Percentiles rank a stretch among this genome's conserved stretches.
These are phyloP conservation scores for Actinemys pallida DNA, from an alignment of 2,113 vertebrate species.

Conservation along the genomic window DNA sequence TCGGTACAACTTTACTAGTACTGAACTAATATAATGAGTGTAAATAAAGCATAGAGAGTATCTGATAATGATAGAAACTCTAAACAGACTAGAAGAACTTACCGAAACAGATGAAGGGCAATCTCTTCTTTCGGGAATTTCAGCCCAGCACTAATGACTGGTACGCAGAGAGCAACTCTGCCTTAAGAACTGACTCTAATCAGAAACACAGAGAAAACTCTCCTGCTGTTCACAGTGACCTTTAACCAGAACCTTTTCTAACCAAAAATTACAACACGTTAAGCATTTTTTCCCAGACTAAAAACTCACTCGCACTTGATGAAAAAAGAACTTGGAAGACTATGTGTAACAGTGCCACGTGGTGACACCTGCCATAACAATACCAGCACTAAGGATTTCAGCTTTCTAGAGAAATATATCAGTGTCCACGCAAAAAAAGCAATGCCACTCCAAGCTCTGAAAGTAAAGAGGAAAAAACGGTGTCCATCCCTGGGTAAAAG, in stretches of 20 bases:
- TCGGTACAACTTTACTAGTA: not conserved
- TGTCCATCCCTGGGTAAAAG: not conserved
- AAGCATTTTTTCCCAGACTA: not conserved
- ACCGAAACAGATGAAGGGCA: not conserved
- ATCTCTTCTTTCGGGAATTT: not conserved
- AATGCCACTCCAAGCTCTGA: not conserved
- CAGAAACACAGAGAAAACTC: not conserved
- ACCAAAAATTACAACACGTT: not conserved
- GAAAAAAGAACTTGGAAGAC: slow-evolving; percentile 5
- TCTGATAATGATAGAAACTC: not conserved
- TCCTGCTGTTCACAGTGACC: too few relatives aligned
- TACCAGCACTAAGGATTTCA: not conserved
- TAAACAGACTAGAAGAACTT: slow-evolving; percentile 4
- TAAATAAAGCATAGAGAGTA: not conserved
- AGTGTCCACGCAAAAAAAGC: not conserved
- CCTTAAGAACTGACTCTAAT: not conserved
- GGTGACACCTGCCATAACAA: not conserved
- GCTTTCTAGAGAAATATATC: not conserved
- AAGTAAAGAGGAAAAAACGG: not conserved
- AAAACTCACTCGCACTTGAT: not conserved
- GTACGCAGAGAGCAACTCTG: not conserved
- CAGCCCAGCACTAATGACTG: not conserved
- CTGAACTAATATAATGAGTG: not conserved
- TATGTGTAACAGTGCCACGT: not conserved
- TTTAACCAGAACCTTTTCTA: too few relatives aligned